These are phyloP conservation scores for Zootoca vivipara DNA, from an alignment of 2,113 vertebrate genomes.

Conservation along the genomic window DNA sequence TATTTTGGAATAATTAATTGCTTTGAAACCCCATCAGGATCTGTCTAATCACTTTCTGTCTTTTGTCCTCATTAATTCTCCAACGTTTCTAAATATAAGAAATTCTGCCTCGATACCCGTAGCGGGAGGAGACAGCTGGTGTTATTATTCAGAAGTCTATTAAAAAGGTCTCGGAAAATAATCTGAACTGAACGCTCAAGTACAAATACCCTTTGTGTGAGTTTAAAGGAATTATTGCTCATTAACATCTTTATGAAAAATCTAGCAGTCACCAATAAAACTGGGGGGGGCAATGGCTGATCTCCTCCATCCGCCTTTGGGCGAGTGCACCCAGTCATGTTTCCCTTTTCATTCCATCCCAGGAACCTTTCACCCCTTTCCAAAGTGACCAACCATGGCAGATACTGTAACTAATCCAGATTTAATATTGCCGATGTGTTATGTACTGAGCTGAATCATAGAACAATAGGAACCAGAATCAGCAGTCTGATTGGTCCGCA, in stretches of 20 bases:
- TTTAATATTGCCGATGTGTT: too few relatives aligned
- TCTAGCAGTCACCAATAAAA: neutral
- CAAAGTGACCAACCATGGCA: neutral
- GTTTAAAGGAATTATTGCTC: neutral
- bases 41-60: constrained; percentile 37
- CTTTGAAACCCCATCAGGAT: constrained; percentile 33
- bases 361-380: neutral
- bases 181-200: neutral
- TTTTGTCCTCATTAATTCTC: constrained; percentile 36
- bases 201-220: constrained; percentile 1
- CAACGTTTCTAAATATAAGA: constrained; percentile 21
- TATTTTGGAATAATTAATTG: constrained; percentile 32
- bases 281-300: neutral
- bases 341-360: too few relatives aligned
- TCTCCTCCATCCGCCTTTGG: too few relatives aligned
- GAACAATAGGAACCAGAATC: too few relatives aligned
- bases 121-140: constrained; percentile 35
- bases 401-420: too few relatives aligned
- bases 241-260: constrained; percentile 16
- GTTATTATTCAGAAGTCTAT: constrained; percentile 39
- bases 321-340: neutral
- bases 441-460: too few relatives aligned
- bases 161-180: constrained; percentile 21
- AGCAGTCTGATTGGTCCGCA: too few relatives aligned
- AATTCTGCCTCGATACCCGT: neutral